Base-by-base conservation (phyloP, 2,888 invertebrate genomes). In the Girardia tigrina region DNA sequence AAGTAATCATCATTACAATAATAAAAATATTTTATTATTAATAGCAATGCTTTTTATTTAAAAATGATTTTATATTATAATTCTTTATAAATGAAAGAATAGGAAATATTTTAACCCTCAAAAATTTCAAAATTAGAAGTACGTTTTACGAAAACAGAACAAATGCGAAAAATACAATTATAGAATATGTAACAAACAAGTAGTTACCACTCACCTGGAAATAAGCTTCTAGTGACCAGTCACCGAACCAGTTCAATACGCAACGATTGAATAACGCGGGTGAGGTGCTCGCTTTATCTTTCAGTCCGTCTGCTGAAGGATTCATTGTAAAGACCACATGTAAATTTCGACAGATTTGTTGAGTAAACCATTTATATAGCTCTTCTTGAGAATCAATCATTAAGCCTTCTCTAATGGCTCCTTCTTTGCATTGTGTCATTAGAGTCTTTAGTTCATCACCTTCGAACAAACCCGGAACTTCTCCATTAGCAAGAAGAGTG, bases 311-410 rank as follows among this genome's bases (percentile, higher is more conserved):
- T 0, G 94, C 92, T 0, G 94, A 94, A 8, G 98, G 98, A 86
- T 99, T 99, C 98, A 99, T 99, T 0, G 98, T 99, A 86, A 99
- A 99, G 70, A 99, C 98, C 12, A 99, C 98, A 85, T 99, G 98
- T 72, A 99, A 87, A 85, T 99, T 99, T 69, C 20, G n/a, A 27
- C 78, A 23, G 76, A 84, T 84, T 81, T 85, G 83, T 28, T 92
- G 92, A 0, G 98, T 98, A 85, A 98, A 98, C 97, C 98, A 98
- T 87, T 98, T 98, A 86, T 98, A 99, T 12, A 98, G 86, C 84
- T 99, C 98, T 84, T 99, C 98, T 80, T 91, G 91, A 0, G 95
- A 93, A 85, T 99, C 98, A 71, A 98, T 86, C 95, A 98, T 98
- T 70, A 94, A 87, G 1, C 98, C 98, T 86, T 97, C 95, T 77